Evolutionary conservation across 2,888 invertebrate genomes (phyloP).

Genomic region (Lasioglossum vierecki): DNA sequence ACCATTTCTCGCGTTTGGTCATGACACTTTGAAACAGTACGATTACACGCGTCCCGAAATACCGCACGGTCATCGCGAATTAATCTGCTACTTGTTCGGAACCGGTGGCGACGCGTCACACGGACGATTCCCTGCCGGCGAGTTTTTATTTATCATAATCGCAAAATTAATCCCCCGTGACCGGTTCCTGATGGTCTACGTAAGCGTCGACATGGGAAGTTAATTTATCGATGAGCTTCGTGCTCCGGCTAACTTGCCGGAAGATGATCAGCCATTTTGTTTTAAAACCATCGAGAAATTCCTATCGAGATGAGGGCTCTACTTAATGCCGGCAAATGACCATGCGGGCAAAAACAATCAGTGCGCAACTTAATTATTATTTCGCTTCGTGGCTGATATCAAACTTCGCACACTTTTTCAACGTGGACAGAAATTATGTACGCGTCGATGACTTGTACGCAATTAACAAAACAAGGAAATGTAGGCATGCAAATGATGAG

Average conservation of each 20-base stretch:
- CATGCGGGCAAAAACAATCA: not conserved
- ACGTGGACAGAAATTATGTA: not conserved
- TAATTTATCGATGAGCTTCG: slow-evolving; percentile 42
- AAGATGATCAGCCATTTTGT: slow-evolving; percentile 24
- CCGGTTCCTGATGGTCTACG: slow-evolving; percentile 15
- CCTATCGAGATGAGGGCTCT: not conserved
- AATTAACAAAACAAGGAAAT: not conserved
- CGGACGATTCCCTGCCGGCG: not conserved
- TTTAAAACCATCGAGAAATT: not conserved
- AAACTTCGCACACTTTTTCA: not conserved
- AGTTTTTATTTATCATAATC: slow-evolving; percentile 47
- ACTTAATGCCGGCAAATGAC: not conserved
- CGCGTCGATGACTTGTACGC: not conserved
- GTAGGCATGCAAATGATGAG: too few relatives aligned
- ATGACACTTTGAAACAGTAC: slow-evolving; percentile 40
- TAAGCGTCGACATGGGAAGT: slow-evolving; percentile 25
- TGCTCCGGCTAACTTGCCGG: not conserved
- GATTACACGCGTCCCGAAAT: slow-evolving; percentile 50
- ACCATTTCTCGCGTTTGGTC: slow-evolving; percentile 40
- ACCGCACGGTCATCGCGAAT: slow-evolving; percentile 63
- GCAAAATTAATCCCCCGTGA: slow-evolving; percentile 41
- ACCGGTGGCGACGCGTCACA: slow-evolving; percentile 8
- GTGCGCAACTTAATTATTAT: slow-evolving; percentile 4
- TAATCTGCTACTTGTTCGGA: slow-evolving; percentile 53
- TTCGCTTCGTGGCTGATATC: not conserved